Conservation (phyloP, 2,888 invertebrate genomes). For the Lasioglossum villosulum region DNA sequence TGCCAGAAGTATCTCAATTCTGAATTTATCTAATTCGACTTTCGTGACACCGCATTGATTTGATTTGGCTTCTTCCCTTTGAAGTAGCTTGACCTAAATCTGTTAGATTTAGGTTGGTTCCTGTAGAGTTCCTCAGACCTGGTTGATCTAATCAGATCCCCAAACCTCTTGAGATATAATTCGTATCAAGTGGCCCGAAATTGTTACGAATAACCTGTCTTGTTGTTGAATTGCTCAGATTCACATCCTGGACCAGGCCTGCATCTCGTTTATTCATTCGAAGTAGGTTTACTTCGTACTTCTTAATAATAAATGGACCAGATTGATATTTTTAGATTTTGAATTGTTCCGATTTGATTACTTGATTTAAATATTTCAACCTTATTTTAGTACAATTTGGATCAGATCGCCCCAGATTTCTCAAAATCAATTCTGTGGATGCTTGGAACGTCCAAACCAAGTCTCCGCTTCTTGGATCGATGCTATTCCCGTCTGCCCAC, state of each 20-base stretch:
- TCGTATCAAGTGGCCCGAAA: neutral
- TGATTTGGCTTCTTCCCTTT: neutral
- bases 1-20: neutral
- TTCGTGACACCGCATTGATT: neutral
- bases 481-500: conserved; percentile 6
- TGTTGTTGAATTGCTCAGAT: neutral
- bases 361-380: neutral
- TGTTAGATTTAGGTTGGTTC: neutral
- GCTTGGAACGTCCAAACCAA: neutral
- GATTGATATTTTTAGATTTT: neutral
- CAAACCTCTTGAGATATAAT: neutral
- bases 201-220: neutral
- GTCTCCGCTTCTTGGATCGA: neutral
- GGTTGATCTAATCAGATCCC: conserved; percentile 1
- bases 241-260: neutral
- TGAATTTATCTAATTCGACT: neutral
- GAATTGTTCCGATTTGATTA: neutral
- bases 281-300: neutral
- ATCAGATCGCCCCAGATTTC: neutral
- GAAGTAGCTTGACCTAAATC: neutral
- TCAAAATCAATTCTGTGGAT: neutral
- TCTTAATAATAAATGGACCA: neutral
- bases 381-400: neutral
- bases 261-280: neutral
- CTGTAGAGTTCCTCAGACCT: neutral